Evolutionary conservation across 2,888 invertebrate species (phyloP).

Genomic region (Drosophila nigritarsus): DNA sequence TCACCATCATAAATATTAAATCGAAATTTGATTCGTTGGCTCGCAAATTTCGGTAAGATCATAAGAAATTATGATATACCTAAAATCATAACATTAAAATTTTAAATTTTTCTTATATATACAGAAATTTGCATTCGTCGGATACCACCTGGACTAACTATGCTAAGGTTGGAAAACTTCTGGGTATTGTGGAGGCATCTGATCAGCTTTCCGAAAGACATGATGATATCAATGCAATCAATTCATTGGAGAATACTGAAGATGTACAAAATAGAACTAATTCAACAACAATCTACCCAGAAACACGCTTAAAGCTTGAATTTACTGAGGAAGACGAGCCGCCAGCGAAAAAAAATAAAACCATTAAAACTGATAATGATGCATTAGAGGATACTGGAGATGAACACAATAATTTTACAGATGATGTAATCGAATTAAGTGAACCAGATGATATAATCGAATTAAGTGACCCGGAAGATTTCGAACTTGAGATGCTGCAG

Average conservation of each 20-base stretch:
- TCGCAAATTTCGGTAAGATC: slow-evolving; percentile 45
- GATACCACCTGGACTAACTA: slow-evolving; percentile 45
- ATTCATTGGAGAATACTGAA: not conserved
- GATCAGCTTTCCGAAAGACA: not conserved
- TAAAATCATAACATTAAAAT: not conserved
- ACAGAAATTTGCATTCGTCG: slow-evolving; percentile 10
- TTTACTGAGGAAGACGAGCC: not conserved
- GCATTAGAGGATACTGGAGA: not conserved
- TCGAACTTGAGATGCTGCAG: slow-evolving; percentile 1
- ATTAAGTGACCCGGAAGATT: slow-evolving; percentile 1
- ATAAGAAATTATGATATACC: not conserved
- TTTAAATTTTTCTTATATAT: not conserved
- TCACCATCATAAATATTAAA: slow-evolving; percentile 25
- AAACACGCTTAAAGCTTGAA: not conserved
- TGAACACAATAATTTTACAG: not conserved
- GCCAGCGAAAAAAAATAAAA: not conserved
- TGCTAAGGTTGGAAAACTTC: slow-evolving; percentile 19
- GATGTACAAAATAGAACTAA: not conserved
- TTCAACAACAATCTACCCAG: not conserved
- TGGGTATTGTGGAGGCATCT: slow-evolving; percentile 4
- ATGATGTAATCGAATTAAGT: not conserved
- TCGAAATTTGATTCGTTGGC: slow-evolving; percentile 40
- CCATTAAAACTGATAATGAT: not conserved
- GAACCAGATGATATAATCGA: slow-evolving; percentile 2
- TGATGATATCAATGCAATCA: not conserved